Base-by-base conservation (phyloP, 2,797 vertebrate species). In the Propithecus deckenii region DNA sequence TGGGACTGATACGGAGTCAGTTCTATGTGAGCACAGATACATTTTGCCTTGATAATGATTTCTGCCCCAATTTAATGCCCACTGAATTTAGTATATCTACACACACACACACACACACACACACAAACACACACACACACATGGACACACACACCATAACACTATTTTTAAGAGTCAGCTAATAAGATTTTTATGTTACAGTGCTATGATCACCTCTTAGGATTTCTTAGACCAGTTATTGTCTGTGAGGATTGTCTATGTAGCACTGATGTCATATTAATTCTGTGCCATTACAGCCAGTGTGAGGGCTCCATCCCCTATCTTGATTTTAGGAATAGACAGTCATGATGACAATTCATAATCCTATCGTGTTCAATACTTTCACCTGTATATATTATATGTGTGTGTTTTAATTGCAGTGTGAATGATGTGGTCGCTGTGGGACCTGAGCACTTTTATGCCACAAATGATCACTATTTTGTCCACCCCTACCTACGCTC, bases 401-500 rank as follows among this genome's bases (percentile, higher is more conserved):
- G 17, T 95, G 15, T 95, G 17, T 91, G 46, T 92, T 97, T 97
- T 28, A 46, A 93, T 90, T 97, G 76, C 97, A 99, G 99, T 88
- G 97, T 99, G 78, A 99, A 99, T 87, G 99, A 99, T 80, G 97
- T 99, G 48, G 98, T 99, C 4, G 99, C 99, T 20, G 61, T 99
- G 32, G 99, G 99, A 94, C 98, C 98, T 4, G 99, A 99, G 2
- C 98, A 98, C 93, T 99, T 99, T 98, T 99, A 99, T 84, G 99
- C 99, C 87, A 99, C 99, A 92, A 99, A 99, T 28, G 99, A 99
- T 96, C 99, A 99, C 97, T 99, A 99, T 98, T 99, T 99, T 96
- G 52, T 14, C 0, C 71, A 98, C 23, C 18, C 69, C 1, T 11
- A 93, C 87, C 38, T 99, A n/a, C 98, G 90, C 91, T 12, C 57